phyloP scores from a whole-genome alignment of 2,888 invertebrate genomes.

The Dryocosmus kuriphilus region DNA sequence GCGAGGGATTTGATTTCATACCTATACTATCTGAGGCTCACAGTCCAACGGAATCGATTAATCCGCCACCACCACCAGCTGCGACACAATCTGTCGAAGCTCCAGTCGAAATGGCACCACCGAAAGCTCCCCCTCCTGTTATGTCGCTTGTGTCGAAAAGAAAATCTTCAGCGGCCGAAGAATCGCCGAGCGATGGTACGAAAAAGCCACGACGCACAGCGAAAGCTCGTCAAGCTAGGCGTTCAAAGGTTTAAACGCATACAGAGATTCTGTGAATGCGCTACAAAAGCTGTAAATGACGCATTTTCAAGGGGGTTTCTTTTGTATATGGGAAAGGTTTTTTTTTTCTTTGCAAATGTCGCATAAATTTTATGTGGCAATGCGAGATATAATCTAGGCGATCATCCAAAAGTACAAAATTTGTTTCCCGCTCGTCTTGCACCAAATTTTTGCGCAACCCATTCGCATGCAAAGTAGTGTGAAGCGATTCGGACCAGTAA shows the following conservation, averaged over 20 bases:
- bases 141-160: conserved; percentile 70
- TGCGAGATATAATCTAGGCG: conserved; percentile 48
- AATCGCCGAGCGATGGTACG: conserved; percentile 62
- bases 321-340: conserved; percentile 3
- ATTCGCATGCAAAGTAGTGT: conserved; percentile 18
- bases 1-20: conserved; percentile 75
- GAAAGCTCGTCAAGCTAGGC: conserved; percentile 74
- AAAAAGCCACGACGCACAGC: conserved; percentile 72
- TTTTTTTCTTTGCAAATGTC: conserved; percentile 8
- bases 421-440: conserved; percentile 64
- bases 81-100: conserved; percentile 54
- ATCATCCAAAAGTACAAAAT: conserved; percentile 67
- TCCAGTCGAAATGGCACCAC: conserved; percentile 72
- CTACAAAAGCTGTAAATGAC: conserved; percentile 64
- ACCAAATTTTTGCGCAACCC: conserved; percentile 47
- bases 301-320: conserved; percentile 2
- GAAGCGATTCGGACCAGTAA: too few species aligned
- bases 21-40: conserved; percentile 66
- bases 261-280: conserved; percentile 67
- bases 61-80: conserved; percentile 51
- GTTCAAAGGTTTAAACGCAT: conserved; percentile 72
- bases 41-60: conserved; percentile 44
- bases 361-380: conserved; percentile 28
- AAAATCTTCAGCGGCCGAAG: conserved; percentile 62
- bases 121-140: conserved; percentile 69